phyloP scores from a whole-genome alignment of 2,113 vertebrate genomes.

The Anguilla rostrata region DNA sequence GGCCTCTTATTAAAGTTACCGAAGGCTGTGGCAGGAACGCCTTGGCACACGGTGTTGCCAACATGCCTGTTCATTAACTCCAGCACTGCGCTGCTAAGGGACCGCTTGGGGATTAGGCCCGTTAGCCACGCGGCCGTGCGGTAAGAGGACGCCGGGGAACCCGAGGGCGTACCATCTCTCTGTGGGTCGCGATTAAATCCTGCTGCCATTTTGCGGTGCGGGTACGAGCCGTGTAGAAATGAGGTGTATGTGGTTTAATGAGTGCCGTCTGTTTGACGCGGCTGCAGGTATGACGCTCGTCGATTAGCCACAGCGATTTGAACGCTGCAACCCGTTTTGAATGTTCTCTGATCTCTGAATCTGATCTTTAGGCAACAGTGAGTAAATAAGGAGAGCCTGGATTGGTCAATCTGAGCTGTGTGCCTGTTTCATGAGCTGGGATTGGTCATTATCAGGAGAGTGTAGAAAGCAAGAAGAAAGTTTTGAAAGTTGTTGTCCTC shows the following conservation, averaged over 20 bases:
- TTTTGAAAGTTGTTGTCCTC: no score
- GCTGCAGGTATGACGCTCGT: neutral
- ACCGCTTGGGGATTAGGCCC: neutral
- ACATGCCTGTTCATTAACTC: conserved; percentile 12
- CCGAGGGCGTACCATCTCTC: neutral
- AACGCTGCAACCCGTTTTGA: no score
- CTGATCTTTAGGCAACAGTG: no score
- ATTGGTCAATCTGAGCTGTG: no score
- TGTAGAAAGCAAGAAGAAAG: no score
- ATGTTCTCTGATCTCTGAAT: no score
- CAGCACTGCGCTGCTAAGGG: neutral
- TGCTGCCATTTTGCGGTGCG: neutral
- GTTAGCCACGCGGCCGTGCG: neutral
- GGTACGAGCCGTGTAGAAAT: neutral
- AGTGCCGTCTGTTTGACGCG: neutral
- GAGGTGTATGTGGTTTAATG: neutral
- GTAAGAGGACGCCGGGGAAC: neutral
- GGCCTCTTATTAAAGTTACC: conserved; percentile 10
- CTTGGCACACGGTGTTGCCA: neutral
- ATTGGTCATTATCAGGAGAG: no score
- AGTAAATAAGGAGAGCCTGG: no score
- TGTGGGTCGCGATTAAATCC: neutral
- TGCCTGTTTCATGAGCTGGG: no score
- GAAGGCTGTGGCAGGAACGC: neutral
- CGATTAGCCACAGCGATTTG: no score